phyloP scores from a whole-genome alignment of 1,140 invertebrate genomes.

The Cotesia glomerata region DNA sequence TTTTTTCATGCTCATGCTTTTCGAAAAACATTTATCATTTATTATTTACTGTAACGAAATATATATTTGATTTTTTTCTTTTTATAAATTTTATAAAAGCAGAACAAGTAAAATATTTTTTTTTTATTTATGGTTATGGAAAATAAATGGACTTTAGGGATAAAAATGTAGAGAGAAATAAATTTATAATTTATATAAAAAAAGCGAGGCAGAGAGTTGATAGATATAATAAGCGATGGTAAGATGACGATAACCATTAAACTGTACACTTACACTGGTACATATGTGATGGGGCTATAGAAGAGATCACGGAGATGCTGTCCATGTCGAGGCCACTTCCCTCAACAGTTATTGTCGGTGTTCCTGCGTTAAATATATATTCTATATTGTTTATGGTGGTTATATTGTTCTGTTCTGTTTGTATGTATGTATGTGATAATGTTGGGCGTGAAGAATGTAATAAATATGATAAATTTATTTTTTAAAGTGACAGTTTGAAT shows the following conservation, averaged over 20 bases:
- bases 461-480: not conserved
- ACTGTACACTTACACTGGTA: slow-evolving; percentile 77
- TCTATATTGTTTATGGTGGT: too few species aligned
- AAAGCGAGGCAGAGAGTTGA: not conserved
- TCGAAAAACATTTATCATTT: not conserved
- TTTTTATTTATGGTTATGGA: too few species aligned
- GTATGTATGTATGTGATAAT: slow-evolving; percentile 29
- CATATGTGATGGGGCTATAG: slow-evolving; percentile 75
- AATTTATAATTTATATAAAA: too few species aligned
- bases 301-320: slow-evolving; percentile 76
- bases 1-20: slow-evolving; percentile 42
- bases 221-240: not conserved
- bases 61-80: too few species aligned
- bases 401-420: too few species aligned
- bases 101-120: too few species aligned
- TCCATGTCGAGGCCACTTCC: slow-evolving; percentile 75
- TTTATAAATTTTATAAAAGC: too few species aligned
- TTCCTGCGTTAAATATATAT: slow-evolving; percentile 61
- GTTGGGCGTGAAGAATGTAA: not conserved
- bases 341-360: slow-evolving; percentile 72
- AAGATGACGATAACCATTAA: slow-evolving; percentile 34
- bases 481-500: slow-evolving; percentile 21
- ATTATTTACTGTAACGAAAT: too few species aligned
- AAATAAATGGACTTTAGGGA: too few species aligned
- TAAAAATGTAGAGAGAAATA: too few species aligned